A percentile compares a stretch with the other conserved stretches of the same genome.
phyloP scores from a whole-genome alignment of 2,888 invertebrate species.

The Drosophila fungiperda region DNA sequence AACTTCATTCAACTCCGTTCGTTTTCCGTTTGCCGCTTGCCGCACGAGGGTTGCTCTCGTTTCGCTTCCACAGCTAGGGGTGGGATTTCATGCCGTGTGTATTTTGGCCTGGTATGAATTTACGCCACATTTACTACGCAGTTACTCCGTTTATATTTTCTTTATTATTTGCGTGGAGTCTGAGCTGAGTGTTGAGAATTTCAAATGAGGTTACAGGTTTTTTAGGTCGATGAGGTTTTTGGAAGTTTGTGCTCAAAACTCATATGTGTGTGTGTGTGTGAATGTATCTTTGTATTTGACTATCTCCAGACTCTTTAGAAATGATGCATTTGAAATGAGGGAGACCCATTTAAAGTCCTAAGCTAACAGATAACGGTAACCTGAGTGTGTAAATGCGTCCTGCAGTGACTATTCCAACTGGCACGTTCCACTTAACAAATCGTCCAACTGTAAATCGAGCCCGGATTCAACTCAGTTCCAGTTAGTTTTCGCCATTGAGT shows the following conservation, averaged over 20 bases:
- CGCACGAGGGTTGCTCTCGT: conserved; percentile 39
- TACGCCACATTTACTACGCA: conserved; percentile 39
- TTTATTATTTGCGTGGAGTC: conserved; percentile 1
- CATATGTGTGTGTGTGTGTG: neutral
- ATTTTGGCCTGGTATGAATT: conserved; percentile 3
- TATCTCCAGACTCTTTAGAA: conserved; percentile 37
- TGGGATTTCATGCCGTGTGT: conserved; percentile 6
- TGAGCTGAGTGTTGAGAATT: neutral
- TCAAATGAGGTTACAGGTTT: conserved; percentile 17
- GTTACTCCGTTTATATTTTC: neutral
- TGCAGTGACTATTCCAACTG: conserved; percentile 4
- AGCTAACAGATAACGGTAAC: neutral
- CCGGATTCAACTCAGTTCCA: neutral
- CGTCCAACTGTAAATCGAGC: conserved; percentile 19
- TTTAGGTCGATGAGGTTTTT: neutral
- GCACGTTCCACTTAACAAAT: conserved; percentile 40
- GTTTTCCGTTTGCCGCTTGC: conserved; percentile 36
- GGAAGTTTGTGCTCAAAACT: conserved; percentile 4
- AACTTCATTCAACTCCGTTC: conserved; percentile 43
- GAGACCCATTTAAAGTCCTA: conserved; percentile 9
- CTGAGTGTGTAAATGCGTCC: conserved; percentile 2
- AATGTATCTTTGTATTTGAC: conserved; percentile 14
- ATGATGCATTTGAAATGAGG: conserved; percentile 24
- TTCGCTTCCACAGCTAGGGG: conserved; percentile 29
- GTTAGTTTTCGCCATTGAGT: neutral